Evolutionary conservation across 1,140 invertebrate genomes (phyloP), one percentile per base, ranked within the genome.

Genomic region (Manduca sexta): DNA sequence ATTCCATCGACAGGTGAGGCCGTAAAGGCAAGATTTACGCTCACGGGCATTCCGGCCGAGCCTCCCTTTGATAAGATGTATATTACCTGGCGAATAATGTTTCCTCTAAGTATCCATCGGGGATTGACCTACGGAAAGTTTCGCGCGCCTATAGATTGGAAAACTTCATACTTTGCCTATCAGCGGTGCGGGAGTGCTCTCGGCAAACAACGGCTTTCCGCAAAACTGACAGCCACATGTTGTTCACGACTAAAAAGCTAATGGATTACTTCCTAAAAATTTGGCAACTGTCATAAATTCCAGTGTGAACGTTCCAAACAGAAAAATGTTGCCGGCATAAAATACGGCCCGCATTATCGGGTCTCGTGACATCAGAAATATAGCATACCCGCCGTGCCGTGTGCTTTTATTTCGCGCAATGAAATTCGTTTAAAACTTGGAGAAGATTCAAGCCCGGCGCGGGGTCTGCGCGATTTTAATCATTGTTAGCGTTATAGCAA

Each of bases 11-110:
- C 81, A 84, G 79, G 81, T 84, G 75, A 75, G 77, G 75, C 69
- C 67, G 81, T 81, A 76, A 81, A 83, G 74, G 79, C 58, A 83
- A 83, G 81, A 84, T 84, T 84, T 84, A 84, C 79, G 77, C 69
- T 64, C 64, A 67, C 58, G 64, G 75, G 59, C 67, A 62, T 64
- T 62, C 56, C 66, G 77, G 68, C 63, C 60, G 69, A 71, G 45
- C 58, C 55, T 64, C 72, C 72, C 57, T 71, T 53, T 75, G 78
- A 83, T 83, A 83, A 84, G 72, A 81, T 75, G 73, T 84, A 81
- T 77, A 79, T 76, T 78, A 70, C 65, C 56, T 64, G 59, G 52
- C 56, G 66, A 70, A 69, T 65, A 68, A 67, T 61, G 63, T 64
- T 69, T 58, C 49, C 66, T 63, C 45, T 72, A 74, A 74, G 65